Evolutionary conservation across 2,797 vertebrate genomes (phyloP).

Genomic region (Fundulus diaphanus): DNA sequence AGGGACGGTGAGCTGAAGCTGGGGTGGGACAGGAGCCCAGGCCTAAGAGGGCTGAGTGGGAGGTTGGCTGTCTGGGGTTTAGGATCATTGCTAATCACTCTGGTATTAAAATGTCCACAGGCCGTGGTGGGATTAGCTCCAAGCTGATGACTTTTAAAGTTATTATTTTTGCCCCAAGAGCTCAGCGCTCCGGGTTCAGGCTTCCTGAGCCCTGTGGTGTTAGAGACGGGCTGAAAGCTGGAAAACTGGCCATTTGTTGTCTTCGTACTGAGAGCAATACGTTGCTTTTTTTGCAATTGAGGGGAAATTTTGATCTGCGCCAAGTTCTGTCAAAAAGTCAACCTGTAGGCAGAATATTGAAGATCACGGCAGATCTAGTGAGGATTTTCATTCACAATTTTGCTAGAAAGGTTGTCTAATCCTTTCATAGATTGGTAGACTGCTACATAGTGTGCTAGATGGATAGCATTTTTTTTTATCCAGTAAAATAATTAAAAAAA

Average conservation of each 20-base stretch:
- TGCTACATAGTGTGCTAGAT: no score
- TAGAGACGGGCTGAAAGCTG: conserved; percentile 4
- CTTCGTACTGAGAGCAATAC: not conserved
- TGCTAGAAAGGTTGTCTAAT: not conserved
- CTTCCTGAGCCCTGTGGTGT: conserved; percentile 4
- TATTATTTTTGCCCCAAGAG: conserved; percentile 64
- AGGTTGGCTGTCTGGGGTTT: conserved; percentile 48
- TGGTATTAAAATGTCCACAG: conserved; percentile 73
- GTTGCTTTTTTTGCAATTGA: not conserved
- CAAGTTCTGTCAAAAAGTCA: not conserved
- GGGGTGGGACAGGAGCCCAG: conserved; percentile 34
- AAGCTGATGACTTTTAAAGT: conserved; percentile 72
- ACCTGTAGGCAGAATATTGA: not conserved
- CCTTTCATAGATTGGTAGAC: not conserved
- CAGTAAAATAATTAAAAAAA: no score
- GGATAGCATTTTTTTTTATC: no score
- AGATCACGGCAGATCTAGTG: not conserved
- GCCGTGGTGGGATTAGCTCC: conserved; percentile 68
- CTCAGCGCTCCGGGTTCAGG: conserved; percentile 9
- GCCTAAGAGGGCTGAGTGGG: conserved; percentile 33
- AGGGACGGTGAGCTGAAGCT: conserved; percentile 50
- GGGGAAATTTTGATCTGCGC: not conserved
- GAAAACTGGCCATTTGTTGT: not conserved
- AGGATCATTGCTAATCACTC: conserved; percentile 68
- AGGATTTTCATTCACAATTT: not conserved